Base-by-base conservation (phyloP, 2,797 vertebrate genomes). In the Diplodus sargus region DNA sequence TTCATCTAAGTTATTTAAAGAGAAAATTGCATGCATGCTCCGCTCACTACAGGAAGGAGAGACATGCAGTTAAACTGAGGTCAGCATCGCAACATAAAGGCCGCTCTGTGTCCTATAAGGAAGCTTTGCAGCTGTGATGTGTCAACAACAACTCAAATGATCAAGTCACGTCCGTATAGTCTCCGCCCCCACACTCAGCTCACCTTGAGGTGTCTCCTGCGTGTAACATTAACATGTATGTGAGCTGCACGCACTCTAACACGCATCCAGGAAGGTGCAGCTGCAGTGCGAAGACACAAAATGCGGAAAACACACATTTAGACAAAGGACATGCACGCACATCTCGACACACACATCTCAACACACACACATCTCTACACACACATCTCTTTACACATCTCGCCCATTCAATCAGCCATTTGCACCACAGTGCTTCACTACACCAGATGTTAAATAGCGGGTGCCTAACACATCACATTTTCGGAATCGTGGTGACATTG, bases 201-300 rank as follows among this genome's bases (percentile, higher is more conserved):
- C 84, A 88, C 89, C 87, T 81, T 90, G 43, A 85, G 65, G 59
- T 69, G 57, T 53, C 30, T 86, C 82, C 18, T 76, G 17, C 43
- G 28, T 56, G 17, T 49, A 62, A 48, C 60, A 76, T 74, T 62
- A 73, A 39, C 47, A 17, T 53, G 43, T 22, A 18, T 53, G 60
- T 58, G 54, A 56, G 43, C 39, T 42, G 67, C 25, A 59, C 52
- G 54, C 43, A 66, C 52, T 74, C 0, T 57, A 30, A 61, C 49
- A 63, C 10, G 10, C 39, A 69, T 23, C 20, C 30, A 77, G 39
- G 45, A 56, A 11, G 6, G 43, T 18, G 12, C 1, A 12, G 43
- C 43, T 43, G 47, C 3, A 34, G 20, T 12, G 7, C 39, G 67
- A 52, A 57, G 25, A 57, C 23, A 61, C 16, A 56, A 14, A 22